Conservation (phyloP, 2,888 invertebrate species). For the Uropetala carovei region DNA sequence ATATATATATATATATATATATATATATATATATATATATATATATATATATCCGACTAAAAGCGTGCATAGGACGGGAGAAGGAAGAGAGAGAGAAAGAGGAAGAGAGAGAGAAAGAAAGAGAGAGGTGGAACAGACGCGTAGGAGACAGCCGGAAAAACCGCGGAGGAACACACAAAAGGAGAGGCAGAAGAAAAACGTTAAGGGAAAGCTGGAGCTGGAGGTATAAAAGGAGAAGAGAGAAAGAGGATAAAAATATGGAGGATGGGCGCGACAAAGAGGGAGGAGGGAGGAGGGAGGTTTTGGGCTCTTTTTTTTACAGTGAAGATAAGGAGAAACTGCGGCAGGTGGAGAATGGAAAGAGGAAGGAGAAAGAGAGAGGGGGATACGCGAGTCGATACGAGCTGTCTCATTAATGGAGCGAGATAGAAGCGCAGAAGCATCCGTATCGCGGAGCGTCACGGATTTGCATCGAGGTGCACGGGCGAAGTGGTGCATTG, state of each 20-base stretch:
- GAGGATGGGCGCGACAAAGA: background rate
- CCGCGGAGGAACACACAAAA: no score
- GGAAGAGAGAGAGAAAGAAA: background rate
- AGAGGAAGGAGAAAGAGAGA: background rate
- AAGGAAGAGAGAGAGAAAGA: background rate
- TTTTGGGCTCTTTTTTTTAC: background rate
- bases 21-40: no score
- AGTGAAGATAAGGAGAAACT: background rate
- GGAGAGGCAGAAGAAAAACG: no score
- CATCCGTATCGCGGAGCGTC: slow-evolving; percentile 34
- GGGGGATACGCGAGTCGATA: slow-evolving; percentile 18
- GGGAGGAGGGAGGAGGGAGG: background rate
- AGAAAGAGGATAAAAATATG: no score
- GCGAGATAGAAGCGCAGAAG: slow-evolving; percentile 46
- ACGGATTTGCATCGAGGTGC: slow-evolving; percentile 38
- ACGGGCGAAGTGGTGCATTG: background rate
- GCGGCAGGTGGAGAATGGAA: background rate
- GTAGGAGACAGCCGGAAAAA: no score
- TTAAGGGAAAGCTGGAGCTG: no score
- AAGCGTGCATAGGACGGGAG: background rate
- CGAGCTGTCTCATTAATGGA: slow-evolving; percentile 45
- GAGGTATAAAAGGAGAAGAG: no score
- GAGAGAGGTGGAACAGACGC: no score
- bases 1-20: no score
- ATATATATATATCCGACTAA: no score